These are phyloP conservation scores for Clistopyga incitator DNA, from an alignment of 2,888 invertebrate genomes.

Conservation along the genomic window DNA sequence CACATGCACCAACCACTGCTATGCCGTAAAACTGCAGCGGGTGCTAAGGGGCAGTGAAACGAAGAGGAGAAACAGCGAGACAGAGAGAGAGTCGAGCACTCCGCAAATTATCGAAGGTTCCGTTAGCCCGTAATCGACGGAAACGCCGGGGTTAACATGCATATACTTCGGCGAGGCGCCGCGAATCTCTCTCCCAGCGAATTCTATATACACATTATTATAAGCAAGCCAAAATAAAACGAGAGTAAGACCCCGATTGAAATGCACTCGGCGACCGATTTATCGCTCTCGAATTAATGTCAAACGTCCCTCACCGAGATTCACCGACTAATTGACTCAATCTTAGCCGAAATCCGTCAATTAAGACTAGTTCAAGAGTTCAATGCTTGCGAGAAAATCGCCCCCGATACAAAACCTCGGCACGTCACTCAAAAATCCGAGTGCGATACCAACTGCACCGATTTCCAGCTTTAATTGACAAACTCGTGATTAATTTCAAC, in stretches of 20 bases:
- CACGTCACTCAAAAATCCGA: not conserved
- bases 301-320: conserved; percentile 51
- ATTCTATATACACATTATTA: conserved; percentile 11
- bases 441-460: not conserved
- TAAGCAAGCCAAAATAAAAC: not conserved
- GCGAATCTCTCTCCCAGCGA: conserved; percentile 45
- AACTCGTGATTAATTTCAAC: too few relatives aligned
- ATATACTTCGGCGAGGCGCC: not conserved
- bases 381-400: conserved; percentile 6
- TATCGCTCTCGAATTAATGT: conserved; percentile 62
- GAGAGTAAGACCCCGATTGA: not conserved
- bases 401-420: not conserved
- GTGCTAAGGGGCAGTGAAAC: conserved; percentile 3
- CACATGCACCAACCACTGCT: conserved; percentile 10
- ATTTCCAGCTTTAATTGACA: too few relatives aligned
- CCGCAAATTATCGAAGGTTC: conserved; percentile 66
- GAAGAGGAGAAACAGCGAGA: conserved; percentile 1
- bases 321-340: conserved; percentile 43
- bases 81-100: conserved; percentile 56
- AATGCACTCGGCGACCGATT: conserved; percentile 17
- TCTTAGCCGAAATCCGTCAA: conserved; percentile 46
- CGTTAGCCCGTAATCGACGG: conserved; percentile 67
- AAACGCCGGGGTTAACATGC: conserved; percentile 64
- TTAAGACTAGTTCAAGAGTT: conserved; percentile 15
- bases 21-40: conserved; percentile 60